Evolutionary conservation across 2,888 invertebrate species (phyloP), one percentile per base, ranked within the genome.

Genomic region (Acheta domesticus): DNA sequence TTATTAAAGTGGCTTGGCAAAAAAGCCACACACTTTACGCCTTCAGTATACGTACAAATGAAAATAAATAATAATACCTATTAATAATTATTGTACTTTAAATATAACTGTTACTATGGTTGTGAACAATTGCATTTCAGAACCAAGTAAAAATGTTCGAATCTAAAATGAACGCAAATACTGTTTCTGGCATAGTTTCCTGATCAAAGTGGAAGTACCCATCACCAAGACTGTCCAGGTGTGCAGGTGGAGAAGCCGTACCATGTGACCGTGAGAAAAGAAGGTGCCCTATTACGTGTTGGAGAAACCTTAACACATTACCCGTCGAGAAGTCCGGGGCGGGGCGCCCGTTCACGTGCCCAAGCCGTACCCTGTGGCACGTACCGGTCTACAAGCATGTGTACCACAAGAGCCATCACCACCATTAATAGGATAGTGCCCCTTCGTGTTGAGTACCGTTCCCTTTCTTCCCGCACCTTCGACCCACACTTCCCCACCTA

Each of bases 181-280:
- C 8, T 36, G 36, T 36, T 36, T 36, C 36, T 36, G 36, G 5
- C 8, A 8, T 80, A 82, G 77, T 78, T 82, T 74, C 80, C 81
- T 75, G n/a, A 79, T 82, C 76, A 80, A 82, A 62, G 77, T 81
- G 79, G 81, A 81, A 78, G 81, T 80, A 20, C 80, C 80, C 73
- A 80, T 83, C 75, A 81, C 82, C 76, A 82, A 80, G 74, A 81
- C 83, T 50, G 78, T 81, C n/a, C 83, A 83, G 36, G 81, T 82
- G n/a, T n/a, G 49, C 81, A 82, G 73, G 81, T 83, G 76, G 82
- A 83, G 77, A 82, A 82, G 49, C 81, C 82, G 49, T 81, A 83
- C 76, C 82, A 82, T 19, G 82, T 82, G 74, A 78, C 81, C 77
- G 83, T 82, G 48, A n/a, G 80, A 82, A 76, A 82, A 81, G 77